Evolutionary conservation across 2,888 invertebrate species (phyloP).

Genomic region (Heteromurus nitidus): DNA sequence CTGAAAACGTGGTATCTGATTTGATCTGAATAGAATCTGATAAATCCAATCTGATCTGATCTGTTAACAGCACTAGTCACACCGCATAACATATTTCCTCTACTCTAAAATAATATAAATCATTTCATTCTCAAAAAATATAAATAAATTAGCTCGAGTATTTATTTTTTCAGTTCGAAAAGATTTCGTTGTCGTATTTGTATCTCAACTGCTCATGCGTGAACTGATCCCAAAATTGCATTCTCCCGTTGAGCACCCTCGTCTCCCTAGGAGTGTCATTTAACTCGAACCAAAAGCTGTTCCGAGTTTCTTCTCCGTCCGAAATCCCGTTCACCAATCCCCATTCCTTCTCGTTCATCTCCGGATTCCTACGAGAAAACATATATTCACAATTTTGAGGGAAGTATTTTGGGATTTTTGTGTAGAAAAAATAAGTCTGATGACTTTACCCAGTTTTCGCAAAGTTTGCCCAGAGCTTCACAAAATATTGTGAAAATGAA

Average conservation of each 20-base stretch:
- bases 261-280: constrained; percentile 18
- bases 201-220: constrained; percentile 12
- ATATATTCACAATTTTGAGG: neutral
- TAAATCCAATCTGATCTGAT: too few relatives aligned
- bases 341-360: constrained; percentile 10
- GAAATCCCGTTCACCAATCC: neutral
- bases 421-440: too few relatives aligned
- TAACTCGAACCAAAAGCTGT: constrained; percentile 27
- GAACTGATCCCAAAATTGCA: constrained; percentile 38
- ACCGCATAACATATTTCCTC: too few relatives aligned
- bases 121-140: too few relatives aligned
- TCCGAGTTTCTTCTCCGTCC: neutral
- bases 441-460: constrained; percentile 9
- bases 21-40: too few relatives aligned
- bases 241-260: neutral
- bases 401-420: neutral
- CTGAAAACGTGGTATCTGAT: too few relatives aligned
- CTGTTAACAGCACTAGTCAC: too few relatives aligned
- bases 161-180: too few relatives aligned
- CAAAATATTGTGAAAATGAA: constrained; percentile 20
- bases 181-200: too few relatives aligned
- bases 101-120: too few relatives aligned
- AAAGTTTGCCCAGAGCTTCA: constrained; percentile 13
- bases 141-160: too few relatives aligned
- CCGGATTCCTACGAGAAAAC: neutral